Conservation (phyloP, 2,888 invertebrate genomes). For the Cephonodes hylas region DNA sequence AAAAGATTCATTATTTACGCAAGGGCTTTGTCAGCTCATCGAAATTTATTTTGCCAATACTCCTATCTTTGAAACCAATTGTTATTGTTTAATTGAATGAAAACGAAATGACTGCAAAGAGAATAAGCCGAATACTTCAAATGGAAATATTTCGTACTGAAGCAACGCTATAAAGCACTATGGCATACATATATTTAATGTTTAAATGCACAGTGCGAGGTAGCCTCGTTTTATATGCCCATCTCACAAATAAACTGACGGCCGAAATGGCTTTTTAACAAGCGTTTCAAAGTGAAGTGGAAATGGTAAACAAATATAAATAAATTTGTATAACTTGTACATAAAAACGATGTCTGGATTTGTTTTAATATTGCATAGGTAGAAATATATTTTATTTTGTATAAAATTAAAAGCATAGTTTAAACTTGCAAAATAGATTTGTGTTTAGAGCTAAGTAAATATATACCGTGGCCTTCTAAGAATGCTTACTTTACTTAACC, state of each 20-base stretch:
- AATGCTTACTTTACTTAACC: too few relatives aligned
- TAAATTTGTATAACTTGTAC: not conserved
- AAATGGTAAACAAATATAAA: not conserved
- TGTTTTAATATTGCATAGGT: too few relatives aligned
- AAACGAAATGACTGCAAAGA: conserved; percentile 5
- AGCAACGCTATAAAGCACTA: conserved; percentile 13
- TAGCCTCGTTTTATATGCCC: not conserved
- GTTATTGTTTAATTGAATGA: conserved; percentile 7
- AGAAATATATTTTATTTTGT: too few relatives aligned
- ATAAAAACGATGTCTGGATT: too few relatives aligned
- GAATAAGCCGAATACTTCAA: conserved; percentile 1
- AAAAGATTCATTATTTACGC: not conserved
- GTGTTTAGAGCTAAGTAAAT: too few relatives aligned
- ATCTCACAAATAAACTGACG: not conserved
- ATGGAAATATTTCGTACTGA: not conserved
- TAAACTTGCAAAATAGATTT: too few relatives aligned
- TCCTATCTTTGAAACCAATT: conserved; percentile 6
- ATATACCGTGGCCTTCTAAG: too few relatives aligned
- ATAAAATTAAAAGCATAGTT: too few relatives aligned
- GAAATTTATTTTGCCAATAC: conserved; percentile 2
- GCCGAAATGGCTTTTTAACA: not conserved
- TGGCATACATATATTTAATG: not conserved
- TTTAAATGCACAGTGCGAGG: not conserved
- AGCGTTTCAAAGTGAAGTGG: too few relatives aligned
- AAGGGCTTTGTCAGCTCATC: not conserved